Conservation (phyloP, 1,140 invertebrate genomes). For the Listronotus oregonensis region DNA sequence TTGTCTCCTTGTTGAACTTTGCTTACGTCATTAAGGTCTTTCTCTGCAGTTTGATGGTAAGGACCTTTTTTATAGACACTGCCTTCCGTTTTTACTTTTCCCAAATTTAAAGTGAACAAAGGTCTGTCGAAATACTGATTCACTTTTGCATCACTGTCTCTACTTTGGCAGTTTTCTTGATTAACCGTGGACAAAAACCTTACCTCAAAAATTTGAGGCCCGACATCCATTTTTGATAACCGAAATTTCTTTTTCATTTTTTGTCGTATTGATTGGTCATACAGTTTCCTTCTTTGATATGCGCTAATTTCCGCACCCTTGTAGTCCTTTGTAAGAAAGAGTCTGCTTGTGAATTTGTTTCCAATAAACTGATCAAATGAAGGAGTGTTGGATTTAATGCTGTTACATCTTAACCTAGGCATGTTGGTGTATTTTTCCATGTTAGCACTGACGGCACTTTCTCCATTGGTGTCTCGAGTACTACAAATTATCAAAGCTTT, state of each 20-base stretch:
- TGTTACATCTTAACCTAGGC: conserved; percentile 13
- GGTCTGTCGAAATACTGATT: background rate
- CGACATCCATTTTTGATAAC: conserved; percentile 13
- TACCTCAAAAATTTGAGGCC: conserved; percentile 39
- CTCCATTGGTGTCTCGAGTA: background rate
- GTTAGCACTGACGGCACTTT: conserved; percentile 14
- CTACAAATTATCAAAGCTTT: background rate
- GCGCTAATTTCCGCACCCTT: conserved; percentile 30
- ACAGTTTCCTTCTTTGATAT: conserved; percentile 39
- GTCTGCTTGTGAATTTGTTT: conserved; percentile 23
- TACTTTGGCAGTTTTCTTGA: background rate
- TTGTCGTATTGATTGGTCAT: conserved; percentile 35
- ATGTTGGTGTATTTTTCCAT: conserved; percentile 33
- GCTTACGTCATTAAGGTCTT: no score
- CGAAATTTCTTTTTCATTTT: conserved; percentile 36
- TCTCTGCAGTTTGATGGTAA: no score
- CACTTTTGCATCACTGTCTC: no score
- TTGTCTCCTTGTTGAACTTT: no score
- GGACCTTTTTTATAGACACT: background rate
- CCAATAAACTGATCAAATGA: conserved; percentile 24
- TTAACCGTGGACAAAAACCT: conserved; percentile 25
- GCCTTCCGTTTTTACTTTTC: background rate
- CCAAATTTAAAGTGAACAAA: background rate
- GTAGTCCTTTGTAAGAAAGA: conserved; percentile 41
- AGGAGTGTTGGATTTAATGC: conserved; percentile 9